Evolutionary conservation across 2,113 vertebrate species (phyloP).

Genomic region (Semicossyphus pulcher): DNA sequence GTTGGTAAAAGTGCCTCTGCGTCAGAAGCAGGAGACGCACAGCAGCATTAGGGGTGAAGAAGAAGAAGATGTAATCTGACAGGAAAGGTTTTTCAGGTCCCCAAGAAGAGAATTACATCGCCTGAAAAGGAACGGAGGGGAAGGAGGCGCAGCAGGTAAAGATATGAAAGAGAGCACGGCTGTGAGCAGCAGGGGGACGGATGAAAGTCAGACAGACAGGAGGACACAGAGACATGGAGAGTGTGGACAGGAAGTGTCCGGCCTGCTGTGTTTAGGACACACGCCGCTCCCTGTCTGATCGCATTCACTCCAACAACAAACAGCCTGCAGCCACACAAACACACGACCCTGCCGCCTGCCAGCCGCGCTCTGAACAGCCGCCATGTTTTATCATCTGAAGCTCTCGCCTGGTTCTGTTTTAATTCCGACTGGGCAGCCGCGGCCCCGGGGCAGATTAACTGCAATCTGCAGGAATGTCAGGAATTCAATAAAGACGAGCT

Average conservation of each 20-base stretch:
- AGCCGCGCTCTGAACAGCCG: not conserved
- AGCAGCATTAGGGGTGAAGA: not conserved
- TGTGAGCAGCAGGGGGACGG: constrained; percentile 9
- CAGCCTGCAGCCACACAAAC: constrained; percentile 24
- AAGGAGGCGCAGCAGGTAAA: not conserved
- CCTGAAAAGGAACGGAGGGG: constrained; percentile 1
- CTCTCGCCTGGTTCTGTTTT: not conserved
- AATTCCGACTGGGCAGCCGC: constrained; percentile 2
- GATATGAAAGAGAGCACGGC: not conserved
- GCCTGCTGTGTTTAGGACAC: constrained; percentile 28
- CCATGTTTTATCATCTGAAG: not conserved
- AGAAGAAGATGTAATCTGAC: constrained; percentile 19
- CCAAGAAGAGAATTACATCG: constrained; percentile 3
- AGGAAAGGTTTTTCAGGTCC: constrained; percentile 28
- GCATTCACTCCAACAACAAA: constrained; percentile 24
- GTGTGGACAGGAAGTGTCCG: constrained; percentile 13
- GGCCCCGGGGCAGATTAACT: constrained; percentile 2
- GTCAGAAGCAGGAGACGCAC: constrained; percentile 7
- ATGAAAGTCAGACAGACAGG: constrained; percentile 19
- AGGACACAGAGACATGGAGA: not conserved
- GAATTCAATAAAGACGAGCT: constrained; percentile 25
- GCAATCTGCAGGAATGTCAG: constrained; percentile 7
- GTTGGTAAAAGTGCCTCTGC: not conserved
- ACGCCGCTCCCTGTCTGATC: constrained; percentile 28
- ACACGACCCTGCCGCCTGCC: constrained; percentile 5